Conservation (phyloP, 1,140 invertebrate genomes). For the Lordiphosa stackelbergi region DNA sequence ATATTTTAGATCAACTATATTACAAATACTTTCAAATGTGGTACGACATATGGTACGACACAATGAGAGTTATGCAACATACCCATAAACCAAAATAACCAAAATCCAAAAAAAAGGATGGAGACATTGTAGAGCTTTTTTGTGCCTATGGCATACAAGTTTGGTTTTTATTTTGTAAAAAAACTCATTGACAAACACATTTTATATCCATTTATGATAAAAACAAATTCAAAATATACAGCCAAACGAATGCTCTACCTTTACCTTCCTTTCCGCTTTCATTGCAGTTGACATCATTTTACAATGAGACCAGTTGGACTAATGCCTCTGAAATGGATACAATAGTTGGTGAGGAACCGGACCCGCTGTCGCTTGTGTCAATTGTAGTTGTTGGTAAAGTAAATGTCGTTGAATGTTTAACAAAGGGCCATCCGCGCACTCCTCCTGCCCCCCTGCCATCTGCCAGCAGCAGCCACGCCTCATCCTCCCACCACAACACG, state of each 20-base stretch:
- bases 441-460: conserved; percentile 19
- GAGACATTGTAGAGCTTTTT: too few relatives aligned
- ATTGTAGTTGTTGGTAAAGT: conserved; percentile 86
- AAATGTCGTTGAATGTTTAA: conserved; percentile 77
- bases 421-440: conserved; percentile 15
- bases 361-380: conserved; percentile 84
- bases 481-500: conserved; percentile 8
- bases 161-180: too few relatives aligned
- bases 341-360: conserved; percentile 82
- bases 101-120: too few relatives aligned
- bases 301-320: conserved; percentile 76
- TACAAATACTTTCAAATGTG: too few relatives aligned
- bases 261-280: neutral
- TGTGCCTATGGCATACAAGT: too few relatives aligned
- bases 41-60: too few relatives aligned
- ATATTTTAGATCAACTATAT: too few relatives aligned
- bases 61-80: too few relatives aligned
- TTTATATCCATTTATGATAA: too few relatives aligned
- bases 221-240: neutral
- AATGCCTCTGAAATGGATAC: conserved; percentile 78
- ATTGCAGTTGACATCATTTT: conserved; percentile 73
- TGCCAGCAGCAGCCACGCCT: conserved; percentile 7
- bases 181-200: too few relatives aligned
- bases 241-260: neutral
- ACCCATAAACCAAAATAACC: too few relatives aligned